Conservation (phyloP, 2,888 invertebrate species). For the Blera fallax region DNA sequence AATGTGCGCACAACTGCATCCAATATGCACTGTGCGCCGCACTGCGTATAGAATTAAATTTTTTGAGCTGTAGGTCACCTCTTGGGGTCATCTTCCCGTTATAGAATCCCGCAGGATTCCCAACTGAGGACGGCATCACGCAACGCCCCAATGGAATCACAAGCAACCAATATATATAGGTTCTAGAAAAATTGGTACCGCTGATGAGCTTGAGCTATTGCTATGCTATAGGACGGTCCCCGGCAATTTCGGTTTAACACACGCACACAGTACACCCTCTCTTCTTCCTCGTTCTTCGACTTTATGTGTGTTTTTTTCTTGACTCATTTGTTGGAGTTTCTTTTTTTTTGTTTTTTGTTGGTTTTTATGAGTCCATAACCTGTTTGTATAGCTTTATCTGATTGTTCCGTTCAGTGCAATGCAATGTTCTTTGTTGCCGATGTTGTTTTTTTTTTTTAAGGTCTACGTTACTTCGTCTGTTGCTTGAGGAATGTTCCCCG, state of each 20-base stretch:
- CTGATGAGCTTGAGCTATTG: not conserved
- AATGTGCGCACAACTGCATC: constrained; percentile 23
- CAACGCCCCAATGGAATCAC: constrained; percentile 30
- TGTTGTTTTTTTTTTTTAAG: not conserved
- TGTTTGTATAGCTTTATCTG: constrained; percentile 52
- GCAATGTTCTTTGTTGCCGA: constrained; percentile 45
- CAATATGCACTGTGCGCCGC: not conserved
- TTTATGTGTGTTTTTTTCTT: constrained; percentile 2
- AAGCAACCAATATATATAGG: constrained; percentile 13
- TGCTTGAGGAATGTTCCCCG: constrained; percentile 17
- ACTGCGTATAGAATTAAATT: constrained; percentile 32
- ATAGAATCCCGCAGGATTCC: constrained; percentile 23
- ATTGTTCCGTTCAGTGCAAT: constrained; percentile 47
- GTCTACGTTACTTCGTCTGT: constrained; percentile 7
- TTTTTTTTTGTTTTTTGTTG: too few relatives aligned
- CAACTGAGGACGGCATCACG: not conserved
- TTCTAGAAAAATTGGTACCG: not conserved
- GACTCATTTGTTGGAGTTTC: constrained; percentile 45
- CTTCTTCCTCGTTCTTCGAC: constrained; percentile 13
- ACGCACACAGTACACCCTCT: not conserved
- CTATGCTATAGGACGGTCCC: too few relatives aligned
- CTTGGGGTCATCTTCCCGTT: constrained; percentile 52
- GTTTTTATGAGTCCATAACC: constrained; percentile 59
- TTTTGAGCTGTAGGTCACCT: constrained; percentile 19
- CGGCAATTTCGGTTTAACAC: not conserved